Evolutionary conservation across 1,140 invertebrate species (phyloP), one percentile per base, ranked within the genome.

Genomic region (Pogonus chalceus): DNA sequence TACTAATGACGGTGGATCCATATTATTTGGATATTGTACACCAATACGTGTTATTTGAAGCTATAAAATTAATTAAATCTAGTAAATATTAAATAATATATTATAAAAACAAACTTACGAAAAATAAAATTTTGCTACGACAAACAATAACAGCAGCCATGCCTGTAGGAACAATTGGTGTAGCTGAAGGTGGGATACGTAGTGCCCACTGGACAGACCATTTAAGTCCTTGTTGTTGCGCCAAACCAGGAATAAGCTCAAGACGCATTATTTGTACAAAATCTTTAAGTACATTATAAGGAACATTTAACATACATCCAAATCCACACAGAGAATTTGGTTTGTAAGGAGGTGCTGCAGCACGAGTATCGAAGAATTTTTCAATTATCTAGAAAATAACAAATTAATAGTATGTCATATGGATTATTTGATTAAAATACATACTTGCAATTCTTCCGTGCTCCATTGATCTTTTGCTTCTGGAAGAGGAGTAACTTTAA

Each of bases 151-250:
- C 83, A 14, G 87, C 88, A 12, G 90, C 81, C 69, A 85, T 86
- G 12, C 91, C 92, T 49, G 83, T 84, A 2, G 90, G 89, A 46
- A 91, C 86, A 56, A 94, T 86, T 22, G 84, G 86, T 46, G 83
- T 77, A 0, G 86, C 85, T 31, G 88, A 85, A 16, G 92, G 92
- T 49, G 93, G 91, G 57, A 93, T 88, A 23, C 92, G 82, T 59
- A 96, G 74, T 68, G 91, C 92, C 81, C 90, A 90, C 68, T 93
- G 89, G 22, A 95, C 82, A 20, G 81, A 79, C 92, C 92, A 96
- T 60, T 76, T 76, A 7, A 74, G 65, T 16, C 73, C 71, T 60
- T 82, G 82, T 18, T 83, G 80, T 49, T 83, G 80, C 49, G 79
- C 77, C 9, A 85, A 64, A 31, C 77, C 75, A 1, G 86, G 84